These are phyloP conservation scores for Myiotriccus ornatus DNA, from an alignment of 2,797 vertebrate species.

Conservation along the genomic window DNA sequence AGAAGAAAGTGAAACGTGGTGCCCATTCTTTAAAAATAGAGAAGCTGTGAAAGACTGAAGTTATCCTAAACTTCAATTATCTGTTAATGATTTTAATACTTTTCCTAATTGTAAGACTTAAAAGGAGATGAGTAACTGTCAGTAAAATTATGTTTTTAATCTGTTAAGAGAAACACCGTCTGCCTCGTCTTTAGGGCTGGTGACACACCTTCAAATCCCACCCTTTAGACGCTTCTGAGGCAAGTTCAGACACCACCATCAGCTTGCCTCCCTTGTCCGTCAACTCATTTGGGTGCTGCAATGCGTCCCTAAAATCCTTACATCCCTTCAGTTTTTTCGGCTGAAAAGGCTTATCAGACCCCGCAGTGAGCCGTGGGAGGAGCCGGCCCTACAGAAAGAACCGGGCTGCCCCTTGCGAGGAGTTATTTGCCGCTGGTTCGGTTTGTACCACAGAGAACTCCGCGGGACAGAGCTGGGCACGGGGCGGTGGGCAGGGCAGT, in stretches of 20 bases:
- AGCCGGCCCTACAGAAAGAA: fast-evolving
- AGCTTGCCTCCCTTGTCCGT: fast-evolving
- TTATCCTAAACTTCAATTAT: not conserved
- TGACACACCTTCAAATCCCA: not conserved
- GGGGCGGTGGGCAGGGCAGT: too few relatives aligned
- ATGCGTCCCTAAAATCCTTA: fast-evolving
- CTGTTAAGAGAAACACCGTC: not conserved
- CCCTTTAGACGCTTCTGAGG: not conserved
- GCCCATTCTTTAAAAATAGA: not conserved
- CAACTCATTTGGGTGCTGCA: fast-evolving
- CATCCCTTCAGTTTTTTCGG: fast-evolving
- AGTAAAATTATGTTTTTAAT: not conserved
- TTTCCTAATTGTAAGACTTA: not conserved
- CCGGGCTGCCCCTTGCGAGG: fast-evolving
- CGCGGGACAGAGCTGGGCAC: fast-evolving
- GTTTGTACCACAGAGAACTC: fast-evolving
- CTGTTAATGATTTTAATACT: not conserved
- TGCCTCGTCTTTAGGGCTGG: not conserved
- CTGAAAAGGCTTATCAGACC: not conserved
- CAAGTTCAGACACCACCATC: not conserved
- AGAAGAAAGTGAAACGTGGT: fast-evolving
- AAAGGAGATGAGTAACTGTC: not conserved
- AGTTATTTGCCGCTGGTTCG: not conserved
- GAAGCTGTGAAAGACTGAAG: not conserved
- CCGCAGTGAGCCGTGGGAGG: fast-evolving